These are phyloP conservation scores for Gadus macrocephalus DNA, from an alignment of 2,113 vertebrate species.

Conservation along the genomic window DNA sequence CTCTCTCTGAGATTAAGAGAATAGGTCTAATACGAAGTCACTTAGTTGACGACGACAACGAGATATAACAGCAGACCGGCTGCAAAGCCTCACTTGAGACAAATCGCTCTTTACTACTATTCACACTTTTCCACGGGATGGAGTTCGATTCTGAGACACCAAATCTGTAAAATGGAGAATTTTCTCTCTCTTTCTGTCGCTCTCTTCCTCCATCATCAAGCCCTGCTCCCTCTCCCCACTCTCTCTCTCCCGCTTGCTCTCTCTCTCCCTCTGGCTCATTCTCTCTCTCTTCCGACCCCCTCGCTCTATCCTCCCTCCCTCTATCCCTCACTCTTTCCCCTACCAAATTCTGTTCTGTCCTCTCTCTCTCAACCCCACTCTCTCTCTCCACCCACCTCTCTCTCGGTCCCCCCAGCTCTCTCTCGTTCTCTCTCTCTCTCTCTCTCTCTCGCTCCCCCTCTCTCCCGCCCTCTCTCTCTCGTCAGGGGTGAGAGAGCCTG, in stretches of 20 bases:
- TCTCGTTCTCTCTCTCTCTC: slow-evolving; percentile 12
- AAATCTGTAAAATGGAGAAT: background rate
- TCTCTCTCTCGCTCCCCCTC: background rate
- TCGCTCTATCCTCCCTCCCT: too few species aligned
- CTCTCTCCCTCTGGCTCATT: background rate
- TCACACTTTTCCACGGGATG: background rate
- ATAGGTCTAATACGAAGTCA: too few species aligned
- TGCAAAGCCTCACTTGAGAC: background rate
- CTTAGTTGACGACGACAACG: background rate
- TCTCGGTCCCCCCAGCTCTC: slow-evolving; percentile 7
- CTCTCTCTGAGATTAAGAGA: too few species aligned
- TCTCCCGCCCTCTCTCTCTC: background rate
- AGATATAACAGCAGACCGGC: background rate
- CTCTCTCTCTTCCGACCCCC: background rate
- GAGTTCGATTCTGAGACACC: background rate
- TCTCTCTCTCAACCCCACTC: background rate
- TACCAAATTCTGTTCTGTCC: too few species aligned
- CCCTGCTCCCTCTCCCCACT: slow-evolving; percentile 27
- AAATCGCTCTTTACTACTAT: background rate
- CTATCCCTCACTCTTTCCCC: too few species aligned
- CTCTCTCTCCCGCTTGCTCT: background rate
- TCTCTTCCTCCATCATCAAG: background rate
- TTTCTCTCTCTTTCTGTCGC: background rate
- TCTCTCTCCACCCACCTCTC: slow-evolving; percentile 17
- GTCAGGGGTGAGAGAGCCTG: background rate